A percentile compares a stretch with the other conserved stretches of the same genome.
Conservation (phyloP, 2,888 invertebrate species). For the Philhelius pedissequus region DNA sequence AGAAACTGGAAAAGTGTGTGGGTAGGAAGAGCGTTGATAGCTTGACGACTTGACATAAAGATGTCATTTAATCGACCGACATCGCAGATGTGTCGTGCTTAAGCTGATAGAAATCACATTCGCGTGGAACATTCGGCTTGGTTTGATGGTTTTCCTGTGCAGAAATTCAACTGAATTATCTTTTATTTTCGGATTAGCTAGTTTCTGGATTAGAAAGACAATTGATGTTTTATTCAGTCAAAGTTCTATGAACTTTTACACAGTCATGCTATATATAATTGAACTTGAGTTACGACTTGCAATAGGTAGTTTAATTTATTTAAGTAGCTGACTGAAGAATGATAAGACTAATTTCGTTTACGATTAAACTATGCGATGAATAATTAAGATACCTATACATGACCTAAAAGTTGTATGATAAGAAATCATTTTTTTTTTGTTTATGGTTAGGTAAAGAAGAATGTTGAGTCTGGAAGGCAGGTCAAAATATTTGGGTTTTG, state of each 20-base stretch:
- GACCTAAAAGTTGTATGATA: too few relatives aligned
- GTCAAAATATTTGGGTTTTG: too few relatives aligned
- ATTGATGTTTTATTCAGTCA: slow-evolving; percentile 3
- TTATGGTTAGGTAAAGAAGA: too few relatives aligned
- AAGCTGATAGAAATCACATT: slow-evolving; percentile 58
- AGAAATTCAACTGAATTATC: slow-evolving; percentile 24
- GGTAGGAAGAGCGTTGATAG: slow-evolving; percentile 64
- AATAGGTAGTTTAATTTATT: neutral
- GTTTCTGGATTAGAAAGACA: slow-evolving; percentile 24
- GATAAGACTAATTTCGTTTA: too few relatives aligned
- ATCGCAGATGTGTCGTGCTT: slow-evolving; percentile 62
- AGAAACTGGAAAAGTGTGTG: slow-evolving; percentile 24
- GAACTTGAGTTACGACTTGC: neutral
- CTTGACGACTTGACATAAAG: slow-evolving; percentile 68
- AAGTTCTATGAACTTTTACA: slow-evolving; percentile 33
- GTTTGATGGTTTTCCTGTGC: slow-evolving; percentile 34
- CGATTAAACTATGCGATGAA: too few relatives aligned
- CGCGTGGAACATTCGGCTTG: slow-evolving; percentile 40
- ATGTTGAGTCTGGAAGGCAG: too few relatives aligned
- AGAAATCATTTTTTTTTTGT: too few relatives aligned
- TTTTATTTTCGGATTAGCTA: slow-evolving; percentile 1
- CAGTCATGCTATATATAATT: neutral
- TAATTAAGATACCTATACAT: too few relatives aligned
- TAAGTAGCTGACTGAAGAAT: too few relatives aligned
- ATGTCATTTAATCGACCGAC: slow-evolving; percentile 65